Evolutionary conservation across 1,140 invertebrate species (phyloP), one percentile per base, ranked within the genome.

Genomic region (Spodoptera litura): DNA sequence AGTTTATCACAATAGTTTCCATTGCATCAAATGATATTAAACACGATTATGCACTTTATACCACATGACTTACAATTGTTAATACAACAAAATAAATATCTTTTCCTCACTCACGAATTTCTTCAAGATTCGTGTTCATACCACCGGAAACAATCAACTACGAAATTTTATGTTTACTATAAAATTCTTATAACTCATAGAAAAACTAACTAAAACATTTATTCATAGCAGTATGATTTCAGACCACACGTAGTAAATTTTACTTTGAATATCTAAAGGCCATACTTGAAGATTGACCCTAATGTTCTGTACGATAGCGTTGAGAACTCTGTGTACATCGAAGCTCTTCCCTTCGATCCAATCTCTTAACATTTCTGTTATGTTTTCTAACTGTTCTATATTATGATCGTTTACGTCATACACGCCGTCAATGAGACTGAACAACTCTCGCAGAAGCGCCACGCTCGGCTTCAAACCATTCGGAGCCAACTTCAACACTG

Each of bases 341-440:
- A 78, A 27, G 59, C 75, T 75, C 15, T 78, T 52, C 5, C 66
- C 61, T 11, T 79, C 64, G 51, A 58, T 78, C 83, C 83, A 83
- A 62, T 80, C 64, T 10, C 52, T 66, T 11, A 89, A 80, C 27
- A 72, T 77, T 68, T 79, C 73, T 20, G 83, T 75, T 68, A 88
- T 74, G 0, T 79, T 66, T 61, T 86, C 78, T 52, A 88, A 73
- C 62, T 71, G 13, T 11, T 81, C 80, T 61, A 78, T 62, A 59
- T 88, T 87, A 13, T 82, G 61, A 51, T 83, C 55, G 58, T 81
- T 84, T 2, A 90, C 62, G 15, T 84, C 80, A 55, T 88, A 90
- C 52, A 83, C 81, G 12, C 79, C 79, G 38, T 89, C 84, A 49
- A 90, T 78, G 15, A 83, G 13, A 35, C 73, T 52, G 53, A 88